Evolutionary conservation across 2,113 vertebrate species (phyloP).

Genomic region (Oreamnos americanus): DNA sequence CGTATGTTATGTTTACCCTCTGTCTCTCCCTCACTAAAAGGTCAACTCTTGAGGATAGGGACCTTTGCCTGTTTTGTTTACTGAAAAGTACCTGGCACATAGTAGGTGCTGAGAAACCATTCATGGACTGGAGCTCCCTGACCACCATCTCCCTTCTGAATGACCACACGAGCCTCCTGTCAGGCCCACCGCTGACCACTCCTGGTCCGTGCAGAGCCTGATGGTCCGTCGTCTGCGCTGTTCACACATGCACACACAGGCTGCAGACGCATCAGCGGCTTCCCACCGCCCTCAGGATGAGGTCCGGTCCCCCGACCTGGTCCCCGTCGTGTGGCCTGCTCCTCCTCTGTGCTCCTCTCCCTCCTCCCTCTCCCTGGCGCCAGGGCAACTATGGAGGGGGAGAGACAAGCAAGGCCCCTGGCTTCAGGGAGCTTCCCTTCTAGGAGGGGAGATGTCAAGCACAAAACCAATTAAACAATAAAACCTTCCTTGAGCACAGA

Average conservation of each 20-base stretch:
- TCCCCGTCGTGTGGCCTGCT: background rate
- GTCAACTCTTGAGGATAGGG: background rate
- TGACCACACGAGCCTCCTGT: background rate
- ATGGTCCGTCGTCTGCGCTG: background rate
- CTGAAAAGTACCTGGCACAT: background rate
- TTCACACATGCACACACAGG: background rate
- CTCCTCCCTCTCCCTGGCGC: background rate
- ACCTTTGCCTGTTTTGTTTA: background rate
- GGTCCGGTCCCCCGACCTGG: accelerated
- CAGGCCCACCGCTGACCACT: background rate
- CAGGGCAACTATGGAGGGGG: background rate
- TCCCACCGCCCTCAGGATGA: background rate
- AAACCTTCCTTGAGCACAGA: background rate
- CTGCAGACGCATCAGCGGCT: background rate
- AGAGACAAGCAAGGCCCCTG: background rate
- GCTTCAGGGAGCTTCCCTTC: background rate
- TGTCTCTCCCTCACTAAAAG: background rate
- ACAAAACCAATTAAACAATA: background rate
- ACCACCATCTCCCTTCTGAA: background rate
- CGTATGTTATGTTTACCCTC: background rate
- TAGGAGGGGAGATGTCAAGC: background rate
- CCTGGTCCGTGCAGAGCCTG: background rate
- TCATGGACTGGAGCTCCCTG: background rate
- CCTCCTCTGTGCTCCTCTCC: no score
- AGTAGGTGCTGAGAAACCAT: background rate